Percentiles rank a stretch among this genome's conserved stretches.
Evolutionary conservation across 2,888 invertebrate genomes (phyloP).

Genomic region (Clusia tigrina): DNA sequence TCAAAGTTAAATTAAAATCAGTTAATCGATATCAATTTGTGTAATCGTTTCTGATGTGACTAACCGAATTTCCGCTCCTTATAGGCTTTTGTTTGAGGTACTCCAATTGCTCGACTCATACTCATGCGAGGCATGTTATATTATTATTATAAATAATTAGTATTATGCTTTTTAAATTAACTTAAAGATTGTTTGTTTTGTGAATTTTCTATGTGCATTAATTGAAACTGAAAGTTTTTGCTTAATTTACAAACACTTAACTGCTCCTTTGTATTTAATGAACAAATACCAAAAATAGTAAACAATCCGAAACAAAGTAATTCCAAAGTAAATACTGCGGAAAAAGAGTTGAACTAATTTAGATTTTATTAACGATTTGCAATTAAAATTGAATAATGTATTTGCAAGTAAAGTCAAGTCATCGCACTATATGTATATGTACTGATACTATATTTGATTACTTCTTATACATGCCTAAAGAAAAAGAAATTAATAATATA

Average conservation of each 20-base stretch:
- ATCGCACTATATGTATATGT: conserved; percentile 43
- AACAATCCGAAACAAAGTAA: conserved; percentile 29
- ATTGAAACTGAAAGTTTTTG: conserved; percentile 55
- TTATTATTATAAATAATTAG: conserved; percentile 9
- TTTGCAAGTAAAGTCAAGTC: neutral
- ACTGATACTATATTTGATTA: conserved; percentile 51
- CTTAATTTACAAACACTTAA: conserved; percentile 12
- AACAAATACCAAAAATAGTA: conserved; percentile 25
- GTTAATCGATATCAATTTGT: neutral
- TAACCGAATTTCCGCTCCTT: conserved; percentile 10
- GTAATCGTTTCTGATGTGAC: conserved; percentile 4
- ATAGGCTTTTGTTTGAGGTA: neutral
- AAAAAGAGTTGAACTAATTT: neutral
- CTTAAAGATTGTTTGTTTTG: conserved; percentile 17
- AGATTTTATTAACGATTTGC: neutral
- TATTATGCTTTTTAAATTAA: conserved; percentile 15
- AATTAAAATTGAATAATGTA: conserved; percentile 2
- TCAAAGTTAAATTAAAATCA: neutral
- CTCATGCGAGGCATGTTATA: neutral
- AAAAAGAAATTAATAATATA: conserved; percentile 30
- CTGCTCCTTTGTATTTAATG: conserved; percentile 35
- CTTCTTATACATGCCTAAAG: conserved; percentile 44
- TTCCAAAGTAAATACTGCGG: conserved; percentile 28
- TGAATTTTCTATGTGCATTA: conserved; percentile 53
- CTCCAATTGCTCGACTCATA: neutral